Evolutionary conservation across 1,140 invertebrate species (phyloP).

Genomic region (Lithobius niger): DNA sequence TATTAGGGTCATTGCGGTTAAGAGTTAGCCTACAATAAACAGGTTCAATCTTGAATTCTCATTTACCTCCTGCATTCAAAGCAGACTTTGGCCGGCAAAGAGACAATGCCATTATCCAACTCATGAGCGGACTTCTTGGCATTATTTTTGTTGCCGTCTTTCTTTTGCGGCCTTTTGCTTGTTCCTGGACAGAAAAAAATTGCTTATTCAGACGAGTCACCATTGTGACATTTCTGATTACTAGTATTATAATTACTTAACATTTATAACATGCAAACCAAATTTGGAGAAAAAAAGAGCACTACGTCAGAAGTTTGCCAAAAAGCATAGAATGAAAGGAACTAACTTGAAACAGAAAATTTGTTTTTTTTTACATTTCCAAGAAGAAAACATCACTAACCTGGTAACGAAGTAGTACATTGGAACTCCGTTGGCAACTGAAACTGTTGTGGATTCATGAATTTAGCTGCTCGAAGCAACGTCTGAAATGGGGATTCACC

Average conservation of each 20-base stretch:
- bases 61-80: slow-evolving; percentile 56
- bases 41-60: too few relatives aligned
- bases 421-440: slow-evolving; percentile 64
- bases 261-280: too few relatives aligned
- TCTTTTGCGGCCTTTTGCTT: slow-evolving; percentile 27
- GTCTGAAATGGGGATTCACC: slow-evolving; percentile 43
- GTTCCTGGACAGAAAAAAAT: slow-evolving; percentile 25
- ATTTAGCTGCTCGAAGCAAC: slow-evolving; percentile 59
- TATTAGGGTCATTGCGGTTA: too few relatives aligned
- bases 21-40: too few relatives aligned
- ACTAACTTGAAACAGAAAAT: too few relatives aligned
- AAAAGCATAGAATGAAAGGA: too few relatives aligned
- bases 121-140: slow-evolving; percentile 42
- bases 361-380: too few relatives aligned
- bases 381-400: too few relatives aligned
- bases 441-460: slow-evolving; percentile 78
- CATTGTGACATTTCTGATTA: slow-evolving; percentile 10
- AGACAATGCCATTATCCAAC: slow-evolving; percentile 57
- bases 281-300: too few relatives aligned
- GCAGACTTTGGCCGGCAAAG: slow-evolving; percentile 65
- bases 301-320: too few relatives aligned
- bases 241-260: too few relatives aligned
- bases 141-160: slow-evolving; percentile 25
- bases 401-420: slow-evolving; percentile 63
- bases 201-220: background rate